Percentiles rank a stretch among this genome's conserved stretches.
phyloP scores from a whole-genome alignment of 2,797 vertebrate genomes.

The Okamejei kenojei region DNA sequence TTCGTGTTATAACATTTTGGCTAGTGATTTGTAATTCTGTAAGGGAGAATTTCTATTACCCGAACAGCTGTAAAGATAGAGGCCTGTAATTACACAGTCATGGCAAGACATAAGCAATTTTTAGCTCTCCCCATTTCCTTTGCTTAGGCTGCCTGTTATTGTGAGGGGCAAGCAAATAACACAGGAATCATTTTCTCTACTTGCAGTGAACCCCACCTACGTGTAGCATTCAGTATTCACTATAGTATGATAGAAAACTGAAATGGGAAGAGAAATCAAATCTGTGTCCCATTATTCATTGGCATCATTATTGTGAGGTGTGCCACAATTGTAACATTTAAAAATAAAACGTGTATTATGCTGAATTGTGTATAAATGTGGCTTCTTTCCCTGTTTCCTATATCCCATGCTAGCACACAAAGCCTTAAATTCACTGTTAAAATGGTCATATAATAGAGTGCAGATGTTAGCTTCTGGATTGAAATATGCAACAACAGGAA shows the following conservation, averaged over 20 bases:
- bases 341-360: not conserved
- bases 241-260: not conserved
- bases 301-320: not conserved
- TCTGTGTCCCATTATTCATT: not conserved
- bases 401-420: not conserved
- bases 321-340: not conserved
- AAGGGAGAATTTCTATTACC: no score
- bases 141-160: not conserved
- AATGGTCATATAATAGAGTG: not conserved
- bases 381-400: not conserved
- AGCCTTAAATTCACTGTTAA: not conserved
- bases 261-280: not conserved
- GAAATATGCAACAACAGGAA: not conserved
- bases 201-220: not conserved
- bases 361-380: not conserved
- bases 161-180: not conserved
- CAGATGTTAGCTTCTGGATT: not conserved
- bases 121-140: not conserved
- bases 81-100: not conserved
- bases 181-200: not conserved
- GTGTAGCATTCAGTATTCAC: not conserved
- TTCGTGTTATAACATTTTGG: no score
- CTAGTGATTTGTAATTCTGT: no score
- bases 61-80: no score
- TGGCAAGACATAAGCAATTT: not conserved